Evolutionary conservation across 2,888 invertebrate genomes (phyloP).

Genomic region (Periphyllus acericola): DNA sequence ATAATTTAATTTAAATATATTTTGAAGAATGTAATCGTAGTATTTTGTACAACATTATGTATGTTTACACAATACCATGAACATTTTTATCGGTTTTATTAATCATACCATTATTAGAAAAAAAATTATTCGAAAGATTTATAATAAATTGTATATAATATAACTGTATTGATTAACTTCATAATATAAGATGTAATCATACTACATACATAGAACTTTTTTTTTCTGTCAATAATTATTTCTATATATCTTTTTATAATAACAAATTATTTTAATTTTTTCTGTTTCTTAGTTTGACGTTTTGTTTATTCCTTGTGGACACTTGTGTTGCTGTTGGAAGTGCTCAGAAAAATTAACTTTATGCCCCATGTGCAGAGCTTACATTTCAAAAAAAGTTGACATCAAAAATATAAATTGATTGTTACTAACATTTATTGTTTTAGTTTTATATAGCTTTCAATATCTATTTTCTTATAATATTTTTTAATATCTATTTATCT

Average conservation of each 20-base stretch:
- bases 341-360: constrained; percentile 36
- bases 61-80: background rate
- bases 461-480: constrained; percentile 6
- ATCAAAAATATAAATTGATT: constrained; percentile 36
- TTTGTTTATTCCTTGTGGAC: constrained; percentile 56
- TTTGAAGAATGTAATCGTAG: background rate
- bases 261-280: background rate
- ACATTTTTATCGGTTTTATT: background rate
- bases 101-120: too few relatives aligned
- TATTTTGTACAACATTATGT: background rate
- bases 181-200: too few relatives aligned
- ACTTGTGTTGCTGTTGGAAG: constrained; percentile 48
- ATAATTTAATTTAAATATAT: background rate
- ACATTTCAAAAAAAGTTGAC: constrained; percentile 24
- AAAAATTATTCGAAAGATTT: too few relatives aligned
- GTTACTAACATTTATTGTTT: background rate
- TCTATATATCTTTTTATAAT: background rate
- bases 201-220: background rate
- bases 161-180: background rate
- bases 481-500: background rate
- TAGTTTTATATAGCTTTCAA: background rate
- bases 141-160: too few relatives aligned
- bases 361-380: constrained; percentile 50
- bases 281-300: constrained; percentile 46
- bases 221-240: background rate